Evolutionary conservation across 2,797 vertebrate species (phyloP), one percentile per base, ranked within the genome.

Genomic region (Todus mexicanus): DNA sequence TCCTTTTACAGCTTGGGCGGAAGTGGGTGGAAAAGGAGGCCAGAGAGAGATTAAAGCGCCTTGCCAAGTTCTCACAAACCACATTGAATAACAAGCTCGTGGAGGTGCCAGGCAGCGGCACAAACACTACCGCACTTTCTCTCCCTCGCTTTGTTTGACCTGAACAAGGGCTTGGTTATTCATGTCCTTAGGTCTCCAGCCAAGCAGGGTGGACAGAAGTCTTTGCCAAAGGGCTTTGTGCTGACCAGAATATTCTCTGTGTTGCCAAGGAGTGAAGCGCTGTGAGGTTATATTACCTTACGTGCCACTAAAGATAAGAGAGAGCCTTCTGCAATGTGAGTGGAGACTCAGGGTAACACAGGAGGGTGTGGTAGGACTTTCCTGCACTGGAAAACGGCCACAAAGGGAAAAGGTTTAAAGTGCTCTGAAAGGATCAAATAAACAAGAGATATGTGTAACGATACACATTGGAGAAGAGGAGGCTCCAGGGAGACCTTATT

Each of bases 191-290:
- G 51, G 40, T 26, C 57, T 82, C 29, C 72, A 53, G 60, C 43
- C 57, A 84, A 87, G 35, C 9, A 61, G 13, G 5, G 19, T 9
- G 20, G 15, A 64, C 7, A 7, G 20, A 69, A 51, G 2, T 10
- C 38, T 48, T 70, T 73, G 53, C 68, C 68, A 78, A 91, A 56
- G 42, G 43, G 4, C 18, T 56, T 61, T 57, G 12, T 42, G 42
- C 43, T 80, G 63, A 61, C 38, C 50, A 47, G 76, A 87, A 65
- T 75, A 33, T 51, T 53, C 54, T 66, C 16, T 5, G 2, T 35
- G 31, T 33, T 80, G 42, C 1, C 0, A 1, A 66, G 22, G 38
- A 63, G 40, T 45, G 38, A 80, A 83, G 17, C 7, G n/a, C 0
- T 0, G 10, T 20, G 23, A 82, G 35, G 65, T 75, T 65, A 3